Evolutionary conservation across 2,797 vertebrate genomes (phyloP).

Genomic region (Halcyon chelicuti): DNA sequence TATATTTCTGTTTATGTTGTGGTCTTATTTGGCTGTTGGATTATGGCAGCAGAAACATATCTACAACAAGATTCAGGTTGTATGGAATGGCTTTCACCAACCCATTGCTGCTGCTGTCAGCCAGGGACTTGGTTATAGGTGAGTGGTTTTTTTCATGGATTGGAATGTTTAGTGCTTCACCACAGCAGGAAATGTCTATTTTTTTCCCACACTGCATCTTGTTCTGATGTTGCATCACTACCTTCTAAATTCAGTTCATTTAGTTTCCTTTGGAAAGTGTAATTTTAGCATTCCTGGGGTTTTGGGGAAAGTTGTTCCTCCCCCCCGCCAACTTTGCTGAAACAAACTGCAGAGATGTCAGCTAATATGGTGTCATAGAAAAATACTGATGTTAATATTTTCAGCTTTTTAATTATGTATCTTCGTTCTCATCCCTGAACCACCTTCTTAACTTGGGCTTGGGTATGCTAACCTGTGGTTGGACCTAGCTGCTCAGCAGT

Average conservation of each 20-base stretch:
- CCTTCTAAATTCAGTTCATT: neutral
- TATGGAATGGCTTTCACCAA: constrained; percentile 95
- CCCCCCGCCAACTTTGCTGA: neutral
- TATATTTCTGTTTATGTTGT: constrained; percentile 99
- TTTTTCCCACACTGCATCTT: neutral
- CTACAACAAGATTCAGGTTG: constrained; percentile 87
- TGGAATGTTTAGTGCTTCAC: neutral
- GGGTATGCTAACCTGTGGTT: neutral
- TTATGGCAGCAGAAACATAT: constrained; percentile 89
- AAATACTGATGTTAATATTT: neutral
- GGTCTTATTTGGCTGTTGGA: constrained; percentile 97
- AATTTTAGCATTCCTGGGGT: neutral
- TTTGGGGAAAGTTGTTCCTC: neutral
- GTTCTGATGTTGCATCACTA: neutral
- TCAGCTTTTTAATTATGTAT: neutral
- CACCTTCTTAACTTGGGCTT: neutral
- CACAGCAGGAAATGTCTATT: no score
- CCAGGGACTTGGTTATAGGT: constrained; percentile 96
- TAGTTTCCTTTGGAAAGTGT: neutral
- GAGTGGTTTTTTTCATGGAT: constrained; percentile 52
- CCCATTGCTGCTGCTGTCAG: constrained; percentile 91
- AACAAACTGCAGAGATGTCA: neutral
- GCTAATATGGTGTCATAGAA: neutral
- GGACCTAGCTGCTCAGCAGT: neutral
- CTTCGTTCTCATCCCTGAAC: neutral